These are phyloP conservation scores for Peromyscus nudipes DNA, from an alignment of 2,797 vertebrate species.

Conservation along the genomic window DNA sequence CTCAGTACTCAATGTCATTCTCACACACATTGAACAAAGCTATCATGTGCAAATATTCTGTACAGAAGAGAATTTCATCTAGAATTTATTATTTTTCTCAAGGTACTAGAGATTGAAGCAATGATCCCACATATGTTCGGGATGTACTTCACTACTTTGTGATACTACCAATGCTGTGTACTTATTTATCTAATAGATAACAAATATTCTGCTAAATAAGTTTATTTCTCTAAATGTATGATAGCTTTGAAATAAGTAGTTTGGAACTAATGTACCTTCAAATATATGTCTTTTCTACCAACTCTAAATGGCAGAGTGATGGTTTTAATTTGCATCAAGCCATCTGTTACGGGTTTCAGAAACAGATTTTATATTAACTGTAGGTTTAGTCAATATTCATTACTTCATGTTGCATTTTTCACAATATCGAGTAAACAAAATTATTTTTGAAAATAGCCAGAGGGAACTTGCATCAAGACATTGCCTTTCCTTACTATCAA, in stretches of 20 bases:
- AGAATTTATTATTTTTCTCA: not conserved
- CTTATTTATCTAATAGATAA: not conserved
- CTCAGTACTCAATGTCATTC: rapidly evolving
- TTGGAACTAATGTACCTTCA: constrained; percentile 69
- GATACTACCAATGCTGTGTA: rapidly evolving
- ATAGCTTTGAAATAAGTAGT: constrained; percentile 63
- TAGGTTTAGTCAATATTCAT: constrained; percentile 66
- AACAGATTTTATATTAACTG: constrained; percentile 69
- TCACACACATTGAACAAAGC: not conserved
- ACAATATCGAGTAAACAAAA: constrained; percentile 49
- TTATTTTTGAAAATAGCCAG: constrained; percentile 67
- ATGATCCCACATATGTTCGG: not conserved
- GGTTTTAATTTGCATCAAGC: constrained; percentile 71
- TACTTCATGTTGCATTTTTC: constrained; percentile 60
- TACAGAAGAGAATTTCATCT: not conserved
- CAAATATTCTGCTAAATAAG: not conserved
- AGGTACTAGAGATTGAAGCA: not conserved
- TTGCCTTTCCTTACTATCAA: not conserved
- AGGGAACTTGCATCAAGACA: not conserved
- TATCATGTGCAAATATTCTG: not conserved
- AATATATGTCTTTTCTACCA: constrained; percentile 40
- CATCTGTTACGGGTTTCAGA: constrained; percentile 57
- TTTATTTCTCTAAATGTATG: constrained; percentile 41
- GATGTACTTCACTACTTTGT: not conserved
- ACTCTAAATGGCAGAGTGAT: constrained; percentile 52